phyloP scores from a whole-genome alignment of 2,888 invertebrate genomes.

The Xanthia icteritia region DNA sequence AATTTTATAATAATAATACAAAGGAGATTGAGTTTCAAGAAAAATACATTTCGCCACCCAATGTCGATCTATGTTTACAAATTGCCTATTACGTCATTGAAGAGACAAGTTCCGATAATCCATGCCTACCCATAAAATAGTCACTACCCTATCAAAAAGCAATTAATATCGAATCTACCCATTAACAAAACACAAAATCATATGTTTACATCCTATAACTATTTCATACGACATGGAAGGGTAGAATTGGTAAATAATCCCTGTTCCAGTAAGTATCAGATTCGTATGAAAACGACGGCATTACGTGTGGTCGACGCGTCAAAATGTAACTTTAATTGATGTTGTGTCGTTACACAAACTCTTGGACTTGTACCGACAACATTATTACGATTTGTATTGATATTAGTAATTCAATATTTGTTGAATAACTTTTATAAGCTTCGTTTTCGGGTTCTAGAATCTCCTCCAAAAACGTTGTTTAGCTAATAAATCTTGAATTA shows the following conservation, averaged over 20 bases:
- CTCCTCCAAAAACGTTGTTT: not conserved
- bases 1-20: not conserved
- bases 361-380: slow-evolving; percentile 78
- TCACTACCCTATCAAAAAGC: slow-evolving; percentile 46
- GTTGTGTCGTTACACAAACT: slow-evolving; percentile 80
- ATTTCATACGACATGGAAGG: slow-evolving; percentile 62
- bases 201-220: slow-evolving; percentile 63
- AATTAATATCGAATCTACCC: slow-evolving; percentile 59
- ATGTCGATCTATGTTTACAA: not conserved
- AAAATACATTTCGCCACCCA: not conserved
- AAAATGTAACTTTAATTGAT: slow-evolving; percentile 90
- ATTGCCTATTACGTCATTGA: not conserved
- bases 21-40: not conserved
- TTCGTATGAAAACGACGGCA: slow-evolving; percentile 78
- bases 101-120: slow-evolving; percentile 18
- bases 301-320: slow-evolving; percentile 81
- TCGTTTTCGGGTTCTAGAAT: not conserved
- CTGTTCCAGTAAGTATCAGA: slow-evolving; percentile 76
- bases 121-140: slow-evolving; percentile 14
- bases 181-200: slow-evolving; percentile 66
- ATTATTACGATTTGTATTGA: slow-evolving; percentile 49
- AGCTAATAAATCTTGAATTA: not conserved
- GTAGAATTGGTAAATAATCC: slow-evolving; percentile 68
- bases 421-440: not conserved
- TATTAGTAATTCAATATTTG: slow-evolving; percentile 41